phyloP scores from a whole-genome alignment of 1,140 invertebrate genomes.

The Tachypleus tridentatus region DNA sequence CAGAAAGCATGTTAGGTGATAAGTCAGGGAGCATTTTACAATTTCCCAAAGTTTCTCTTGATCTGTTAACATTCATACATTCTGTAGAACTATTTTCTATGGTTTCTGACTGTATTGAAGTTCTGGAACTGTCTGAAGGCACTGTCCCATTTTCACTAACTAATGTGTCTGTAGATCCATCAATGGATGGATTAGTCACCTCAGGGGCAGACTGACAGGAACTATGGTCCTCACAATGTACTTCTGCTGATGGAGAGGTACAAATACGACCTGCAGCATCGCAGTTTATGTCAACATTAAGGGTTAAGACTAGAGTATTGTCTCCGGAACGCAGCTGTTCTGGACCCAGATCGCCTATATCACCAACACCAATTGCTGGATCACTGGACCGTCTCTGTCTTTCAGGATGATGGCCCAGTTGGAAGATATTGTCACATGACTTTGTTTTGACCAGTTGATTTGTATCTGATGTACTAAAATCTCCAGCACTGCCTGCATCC shows the following conservation, averaged over 20 bases:
- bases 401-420: constrained; percentile 46
- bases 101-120: no score
- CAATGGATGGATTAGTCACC: constrained; percentile 26
- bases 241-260: no score
- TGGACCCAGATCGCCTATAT: no score
- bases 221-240: no score
- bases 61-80: constrained; percentile 9
- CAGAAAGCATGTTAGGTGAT: no score
- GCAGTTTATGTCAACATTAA: no score
- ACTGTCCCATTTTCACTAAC: constrained; percentile 30
- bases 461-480: constrained; percentile 6
- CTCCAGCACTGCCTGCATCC: constrained; percentile 7
- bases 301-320: no score
- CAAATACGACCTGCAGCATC: no score
- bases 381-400: constrained; percentile 60
- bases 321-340: no score
- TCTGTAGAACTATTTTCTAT: not conserved
- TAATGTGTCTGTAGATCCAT: constrained; percentile 40
- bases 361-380: constrained; percentile 46
- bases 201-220: no score
- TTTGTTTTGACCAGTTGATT: constrained; percentile 32
- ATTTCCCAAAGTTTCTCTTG: constrained; percentile 27
- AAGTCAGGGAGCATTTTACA: no score
- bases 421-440: constrained; percentile 58
- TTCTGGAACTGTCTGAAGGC: not conserved